Base-by-base conservation (phyloP, 2,113 vertebrate genomes). In the Guaruba guarouba region DNA sequence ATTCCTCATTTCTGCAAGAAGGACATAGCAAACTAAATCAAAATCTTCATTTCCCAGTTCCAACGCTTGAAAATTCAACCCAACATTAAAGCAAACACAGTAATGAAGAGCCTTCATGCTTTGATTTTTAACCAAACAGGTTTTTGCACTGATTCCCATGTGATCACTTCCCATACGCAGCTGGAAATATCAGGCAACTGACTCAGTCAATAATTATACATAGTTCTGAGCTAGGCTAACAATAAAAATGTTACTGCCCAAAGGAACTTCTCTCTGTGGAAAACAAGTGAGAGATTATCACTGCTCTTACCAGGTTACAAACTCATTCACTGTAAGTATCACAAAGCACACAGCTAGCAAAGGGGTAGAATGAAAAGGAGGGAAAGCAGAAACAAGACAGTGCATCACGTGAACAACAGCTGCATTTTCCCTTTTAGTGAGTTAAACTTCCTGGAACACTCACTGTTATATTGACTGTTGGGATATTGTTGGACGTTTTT, bases 271-370 rank as follows among this genome's bases (percentile, higher is more conserved):
- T 57, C 37, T 18, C 28, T 59, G 37, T 67, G 61, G 39, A 63
- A 78, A 95, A 51, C 6, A 4, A 95, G 82, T 17, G 90, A 79
- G 25, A 59, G 81, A 91, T 78, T 46, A 89, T 51, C 17, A 14
- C 77, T 31, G 25, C 31, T 39, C 77, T 80, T 35, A 75, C 28
- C 81, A 29, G 67, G 37, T 7, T 16, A 46, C 51, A 54, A n/a
- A 86, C 66, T 70, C 80, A 48, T 27, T 57, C 35, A 35, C 39
- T 82, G 46, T 37, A 80, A 81, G 44, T 10, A 17, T 12, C 17
- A 57, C 71, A 77, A 62, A 95, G 89, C 68, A 62, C 33, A 61
- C 25, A 69, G 46, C 17, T 5, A 28, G 83, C 51, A 78, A 51
- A 74, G 41, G 37, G 46, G n/a, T 37, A 75, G 80, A 90, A 83